phyloP scores from a whole-genome alignment of 2,113 vertebrate species.

The Brienomyrus brachyistius region DNA sequence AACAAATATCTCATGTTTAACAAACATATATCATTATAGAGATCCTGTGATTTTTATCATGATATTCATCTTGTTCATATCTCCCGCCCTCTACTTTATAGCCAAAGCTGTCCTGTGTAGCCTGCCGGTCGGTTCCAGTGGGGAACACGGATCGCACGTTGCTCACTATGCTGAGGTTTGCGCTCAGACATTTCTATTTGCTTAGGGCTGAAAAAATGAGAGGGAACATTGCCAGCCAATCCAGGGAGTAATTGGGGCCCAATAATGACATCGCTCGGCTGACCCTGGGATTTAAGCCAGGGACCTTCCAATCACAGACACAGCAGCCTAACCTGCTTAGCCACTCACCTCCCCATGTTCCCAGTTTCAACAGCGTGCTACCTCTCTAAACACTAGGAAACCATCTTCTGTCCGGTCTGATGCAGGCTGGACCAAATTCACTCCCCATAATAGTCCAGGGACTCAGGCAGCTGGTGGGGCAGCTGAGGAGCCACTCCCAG shows the following conservation, averaged over 20 bases:
- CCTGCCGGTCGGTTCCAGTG: not conserved
- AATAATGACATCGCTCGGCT: not conserved
- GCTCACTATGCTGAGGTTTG: not conserved
- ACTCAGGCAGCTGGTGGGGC: not conserved
- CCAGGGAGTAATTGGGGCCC: not conserved
- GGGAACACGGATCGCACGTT: not conserved
- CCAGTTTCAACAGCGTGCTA: not conserved
- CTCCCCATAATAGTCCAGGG: not conserved
- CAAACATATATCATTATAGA: not conserved
- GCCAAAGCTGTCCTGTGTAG: not conserved
- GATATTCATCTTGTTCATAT: not conserved
- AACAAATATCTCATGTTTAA: not conserved
- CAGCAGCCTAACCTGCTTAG: not conserved
- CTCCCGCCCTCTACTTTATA: not conserved
- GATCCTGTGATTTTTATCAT: not conserved
- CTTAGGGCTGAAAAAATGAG: not conserved
- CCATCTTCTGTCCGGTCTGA: not conserved
- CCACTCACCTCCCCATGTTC: not conserved
- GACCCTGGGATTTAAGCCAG: not conserved
- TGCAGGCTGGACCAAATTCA: not conserved
- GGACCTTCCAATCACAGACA: not conserved
- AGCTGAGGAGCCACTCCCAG: not conserved
- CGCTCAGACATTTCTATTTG: not conserved
- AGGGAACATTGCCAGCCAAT: not conserved
- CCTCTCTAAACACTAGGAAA: not conserved